Evolutionary conservation across 2,888 invertebrate species (phyloP).

Genomic region (Petrophora chlorosata): DNA sequence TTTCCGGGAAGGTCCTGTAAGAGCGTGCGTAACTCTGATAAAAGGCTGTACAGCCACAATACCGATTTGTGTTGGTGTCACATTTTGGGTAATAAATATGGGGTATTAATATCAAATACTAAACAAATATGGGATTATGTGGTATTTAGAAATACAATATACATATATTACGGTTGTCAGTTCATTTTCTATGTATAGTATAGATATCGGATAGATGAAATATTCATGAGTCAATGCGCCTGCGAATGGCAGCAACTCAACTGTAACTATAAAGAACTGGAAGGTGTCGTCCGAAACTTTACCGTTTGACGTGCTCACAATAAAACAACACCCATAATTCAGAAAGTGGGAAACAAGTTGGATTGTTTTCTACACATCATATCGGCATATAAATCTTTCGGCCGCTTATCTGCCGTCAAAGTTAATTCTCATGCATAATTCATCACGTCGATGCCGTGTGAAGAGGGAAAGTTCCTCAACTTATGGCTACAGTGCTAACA

Average conservation of each 20-base stretch:
- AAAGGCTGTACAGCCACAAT: constrained; percentile 70
- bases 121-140: constrained; percentile 21
- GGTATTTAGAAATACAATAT: constrained; percentile 16
- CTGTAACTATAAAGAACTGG: constrained; percentile 32
- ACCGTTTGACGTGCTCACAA: constrained; percentile 70
- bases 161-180: too few species aligned
- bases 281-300: constrained; percentile 50
- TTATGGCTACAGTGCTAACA: constrained; percentile 26
- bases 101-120: constrained; percentile 28
- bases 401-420: constrained; percentile 81
- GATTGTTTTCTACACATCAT: constrained; percentile 82
- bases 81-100: constrained; percentile 46
- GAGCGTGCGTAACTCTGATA: constrained; percentile 81
- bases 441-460: constrained; percentile 72
- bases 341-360: constrained; percentile 76
- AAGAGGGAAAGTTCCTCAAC: constrained; percentile 68
- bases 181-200: too few species aligned
- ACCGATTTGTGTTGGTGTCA: constrained; percentile 61
- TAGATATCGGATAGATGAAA: background rate
- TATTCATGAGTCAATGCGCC: constrained; percentile 4
- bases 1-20: constrained; percentile 78
- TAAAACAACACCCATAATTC: constrained; percentile 79
- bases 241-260: constrained; percentile 24
- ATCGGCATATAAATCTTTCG: constrained; percentile 80
- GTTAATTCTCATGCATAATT: constrained; percentile 82